Base-by-base conservation (phyloP, 2,797 vertebrate genomes). In the Thripadectes ignobilis region DNA sequence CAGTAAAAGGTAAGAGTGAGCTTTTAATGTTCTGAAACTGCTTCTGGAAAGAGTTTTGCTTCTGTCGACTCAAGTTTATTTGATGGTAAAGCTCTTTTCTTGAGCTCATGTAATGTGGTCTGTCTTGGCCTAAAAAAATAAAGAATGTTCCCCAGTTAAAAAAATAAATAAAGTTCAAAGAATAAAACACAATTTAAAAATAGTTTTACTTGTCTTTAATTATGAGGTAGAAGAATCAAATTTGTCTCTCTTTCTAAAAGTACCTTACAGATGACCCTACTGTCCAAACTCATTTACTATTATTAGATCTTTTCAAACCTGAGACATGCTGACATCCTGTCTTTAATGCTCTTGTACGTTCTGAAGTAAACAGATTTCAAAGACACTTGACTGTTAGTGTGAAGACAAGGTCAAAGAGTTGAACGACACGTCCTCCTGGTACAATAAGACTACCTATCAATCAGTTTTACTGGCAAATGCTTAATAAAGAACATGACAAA, bases 341-440 rank as follows among this genome's bases (percentile, higher is more conserved):
- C 95, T 84, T 93, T 95, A 96, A 76, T 95, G 82, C 46, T 94
- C 83, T 84, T 89, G 83, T 85, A 97, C 89, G 94, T 89, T 95
- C 77, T 93, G 91, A 93, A 94, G 89, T 96, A 96, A 97, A 96
- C 93, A 94, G 85, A 85, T 96, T 94, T 96, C 93, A 94, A 93
- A 97, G 93, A 32, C 68, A 36, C 51, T 95, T 5, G 8, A 72
- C 71, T 92, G 72, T 85, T 84, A 78, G 58, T 77, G 75, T 92
- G 69, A 88, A 89, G 80, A 85, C 91, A 94, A 93, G 92, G 96
- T 95, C 89, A 95, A 87, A 94, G 85, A 81, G 68, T 62, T 92
- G 95, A 92, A 91, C 88, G 92, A 80, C 65, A 75, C 32, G 61
- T 73, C 45, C 61, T 94, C 92, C 71, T 49, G 6, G 27, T 80